Conservation (phyloP, 2,888 invertebrate species). For the Tipula vernalis region DNA sequence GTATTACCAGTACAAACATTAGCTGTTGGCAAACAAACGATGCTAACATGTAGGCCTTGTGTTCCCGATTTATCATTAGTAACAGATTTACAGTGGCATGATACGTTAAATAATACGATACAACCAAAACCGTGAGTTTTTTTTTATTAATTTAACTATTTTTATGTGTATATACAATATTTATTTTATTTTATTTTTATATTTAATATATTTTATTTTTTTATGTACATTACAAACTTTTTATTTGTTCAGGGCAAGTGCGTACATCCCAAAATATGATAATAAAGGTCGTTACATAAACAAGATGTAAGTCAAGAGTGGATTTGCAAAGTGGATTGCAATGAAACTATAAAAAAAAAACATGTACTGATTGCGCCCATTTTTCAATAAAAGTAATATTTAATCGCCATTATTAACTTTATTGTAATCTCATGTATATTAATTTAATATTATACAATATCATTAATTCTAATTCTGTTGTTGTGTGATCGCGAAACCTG, state of each 20-base stretch:
- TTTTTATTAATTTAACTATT: neutral
- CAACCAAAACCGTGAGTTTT: slow-evolving; percentile 50
- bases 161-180: neutral
- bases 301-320: neutral
- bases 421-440: neutral
- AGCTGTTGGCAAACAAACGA: slow-evolving; percentile 60
- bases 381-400: neutral
- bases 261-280: neutral
- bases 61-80: slow-evolving; percentile 54
- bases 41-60: slow-evolving; percentile 64
- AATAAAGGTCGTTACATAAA: neutral
- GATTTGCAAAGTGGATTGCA: neutral
- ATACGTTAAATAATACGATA: slow-evolving; percentile 56
- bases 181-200: neutral
- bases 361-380: neutral
- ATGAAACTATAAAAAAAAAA: neutral
- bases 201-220: neutral
- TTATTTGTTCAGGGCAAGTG: neutral
- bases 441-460: neutral
- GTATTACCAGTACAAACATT: slow-evolving; percentile 54
- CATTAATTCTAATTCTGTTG: neutral
- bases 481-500: neutral
- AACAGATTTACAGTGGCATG: slow-evolving; percentile 67
- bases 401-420: neutral
- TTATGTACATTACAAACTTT: neutral